Evolutionary conservation across 2,113 vertebrate genomes (phyloP), one percentile per base, ranked within the genome.

Genomic region (Oncorhynchus masou): DNA sequence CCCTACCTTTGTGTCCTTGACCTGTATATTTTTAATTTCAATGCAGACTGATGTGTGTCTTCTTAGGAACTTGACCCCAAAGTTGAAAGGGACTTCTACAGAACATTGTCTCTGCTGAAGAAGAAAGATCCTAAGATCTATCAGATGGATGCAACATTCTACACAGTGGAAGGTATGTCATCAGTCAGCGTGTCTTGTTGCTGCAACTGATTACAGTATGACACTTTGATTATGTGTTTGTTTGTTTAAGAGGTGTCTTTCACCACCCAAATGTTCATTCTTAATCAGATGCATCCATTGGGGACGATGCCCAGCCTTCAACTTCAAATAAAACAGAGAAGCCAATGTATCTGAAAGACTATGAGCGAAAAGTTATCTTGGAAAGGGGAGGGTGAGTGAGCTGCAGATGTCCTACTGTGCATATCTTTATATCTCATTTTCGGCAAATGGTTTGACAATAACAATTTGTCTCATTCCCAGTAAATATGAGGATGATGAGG

Each of bases 41-140:
- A 31, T 79, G 68, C 2, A 45, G 39, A 11, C 39, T 45, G 3
- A 45, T 45, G 39, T 45, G 8, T 57, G 54, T 57, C 20, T 19
- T 34, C 31, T 16, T 75, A 97, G 96, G 93, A 93, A n/a, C 86
- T 96, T 77, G 94, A 97, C 77, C 93, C 95, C 13, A 88, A 84
- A 48, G 66, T 94, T 22, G 96, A 98, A 27, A 87, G 89, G 4
- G 95, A 95, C 39, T 98, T 98, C 74, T 97, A 97, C 81, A 91
- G 94, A 54, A 97, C 95, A 0, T 71, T 98, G 70, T 97, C 95
- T 0, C 86, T 97, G 76, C 80, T 98, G 60, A 98, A 97, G 90
- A 96, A 95, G 79, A 96, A 93, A 76, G 96, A 98, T 71, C 96
- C 96, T 1, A 86, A 93, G 31, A 97, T 98, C 78, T 98, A 98